Conservation (phyloP, 23 tunicate species). For the Halocynthia roretzi region DNA sequence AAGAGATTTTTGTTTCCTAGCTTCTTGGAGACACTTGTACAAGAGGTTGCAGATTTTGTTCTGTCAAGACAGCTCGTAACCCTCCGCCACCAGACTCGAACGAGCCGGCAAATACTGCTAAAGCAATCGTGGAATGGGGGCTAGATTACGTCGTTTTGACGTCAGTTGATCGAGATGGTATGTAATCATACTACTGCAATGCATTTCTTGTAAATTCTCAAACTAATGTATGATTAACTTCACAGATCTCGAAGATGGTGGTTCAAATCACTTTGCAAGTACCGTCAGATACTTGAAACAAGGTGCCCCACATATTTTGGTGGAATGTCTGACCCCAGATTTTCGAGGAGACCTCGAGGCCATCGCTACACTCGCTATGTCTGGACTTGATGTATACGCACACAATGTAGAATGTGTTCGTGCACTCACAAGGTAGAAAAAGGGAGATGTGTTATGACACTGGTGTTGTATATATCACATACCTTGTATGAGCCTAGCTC, state of each 20-base stretch:
- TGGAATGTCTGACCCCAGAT: slow-evolving; percentile 93
- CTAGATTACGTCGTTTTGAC: slow-evolving; percentile 94
- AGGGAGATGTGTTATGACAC: background rate
- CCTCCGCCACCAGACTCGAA: slow-evolving; percentile 87
- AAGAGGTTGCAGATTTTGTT: slow-evolving; percentile 96
- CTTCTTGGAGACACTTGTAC: slow-evolving; percentile 98
- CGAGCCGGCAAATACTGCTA: slow-evolving; percentile 89
- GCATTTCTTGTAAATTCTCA: background rate
- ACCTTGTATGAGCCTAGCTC: background rate
- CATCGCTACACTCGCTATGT: slow-evolving; percentile 58
- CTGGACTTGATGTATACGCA: slow-evolving; percentile 93
- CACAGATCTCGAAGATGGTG: slow-evolving; percentile 91
- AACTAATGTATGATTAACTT: background rate
- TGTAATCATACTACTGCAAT: background rate
- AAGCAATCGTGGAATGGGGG: slow-evolving; percentile 85
- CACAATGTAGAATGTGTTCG: slow-evolving; percentile 94
- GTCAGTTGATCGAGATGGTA: slow-evolving; percentile 97
- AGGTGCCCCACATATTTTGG: slow-evolving; percentile 50
- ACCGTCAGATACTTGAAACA: slow-evolving; percentile 64
- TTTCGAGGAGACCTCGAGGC: slow-evolving; percentile 75
- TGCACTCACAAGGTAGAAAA: slow-evolving; percentile 52
- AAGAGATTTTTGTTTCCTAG: slow-evolving; percentile 12
- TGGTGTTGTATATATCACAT: background rate
- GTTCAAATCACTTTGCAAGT: slow-evolving; percentile 79
- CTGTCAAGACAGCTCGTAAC: slow-evolving; percentile 82